phyloP scores from a whole-genome alignment of 2,888 invertebrate genomes.

The Hyalella azteca region DNA sequence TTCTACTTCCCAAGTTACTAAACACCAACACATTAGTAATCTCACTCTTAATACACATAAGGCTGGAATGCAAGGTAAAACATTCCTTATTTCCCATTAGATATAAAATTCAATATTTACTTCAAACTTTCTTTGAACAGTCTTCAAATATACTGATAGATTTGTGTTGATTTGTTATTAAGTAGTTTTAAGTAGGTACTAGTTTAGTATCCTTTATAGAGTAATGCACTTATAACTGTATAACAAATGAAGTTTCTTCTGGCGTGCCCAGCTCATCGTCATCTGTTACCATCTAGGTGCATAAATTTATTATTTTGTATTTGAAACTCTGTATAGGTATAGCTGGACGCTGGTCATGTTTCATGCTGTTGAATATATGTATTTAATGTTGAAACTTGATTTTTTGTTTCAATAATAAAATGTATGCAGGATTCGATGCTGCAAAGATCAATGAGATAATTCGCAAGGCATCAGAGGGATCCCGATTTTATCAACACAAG shows the following conservation, averaged over 20 bases:
- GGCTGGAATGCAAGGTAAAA: constrained; percentile 45
- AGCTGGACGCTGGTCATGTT: background rate
- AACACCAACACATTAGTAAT: background rate
- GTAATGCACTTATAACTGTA: background rate
- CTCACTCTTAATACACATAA: constrained; percentile 45
- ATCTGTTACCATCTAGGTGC: background rate
- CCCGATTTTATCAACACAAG: constrained; percentile 67
- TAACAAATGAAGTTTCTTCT: background rate
- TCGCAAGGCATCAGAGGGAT: constrained; percentile 65
- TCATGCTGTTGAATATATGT: background rate
- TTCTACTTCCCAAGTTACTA: no score
- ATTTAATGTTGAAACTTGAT: background rate
- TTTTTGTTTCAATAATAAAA: background rate
- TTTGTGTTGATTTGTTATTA: background rate
- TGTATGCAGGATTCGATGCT: constrained; percentile 49
- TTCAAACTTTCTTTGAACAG: background rate
- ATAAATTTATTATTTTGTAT: background rate
- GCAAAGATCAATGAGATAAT: constrained; percentile 61
- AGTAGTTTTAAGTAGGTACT: background rate
- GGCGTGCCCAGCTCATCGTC: background rate
- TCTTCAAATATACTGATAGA: background rate
- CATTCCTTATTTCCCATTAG: background rate
- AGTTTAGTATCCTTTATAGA: background rate
- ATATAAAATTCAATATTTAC: background rate
- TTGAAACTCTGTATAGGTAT: background rate